Percentiles rank a stretch among this genome's conserved stretches.
These are phyloP conservation scores for Limnodromus scolopaceus DNA, from an alignment of 2,797 vertebrate genomes.

Conservation along the genomic window DNA sequence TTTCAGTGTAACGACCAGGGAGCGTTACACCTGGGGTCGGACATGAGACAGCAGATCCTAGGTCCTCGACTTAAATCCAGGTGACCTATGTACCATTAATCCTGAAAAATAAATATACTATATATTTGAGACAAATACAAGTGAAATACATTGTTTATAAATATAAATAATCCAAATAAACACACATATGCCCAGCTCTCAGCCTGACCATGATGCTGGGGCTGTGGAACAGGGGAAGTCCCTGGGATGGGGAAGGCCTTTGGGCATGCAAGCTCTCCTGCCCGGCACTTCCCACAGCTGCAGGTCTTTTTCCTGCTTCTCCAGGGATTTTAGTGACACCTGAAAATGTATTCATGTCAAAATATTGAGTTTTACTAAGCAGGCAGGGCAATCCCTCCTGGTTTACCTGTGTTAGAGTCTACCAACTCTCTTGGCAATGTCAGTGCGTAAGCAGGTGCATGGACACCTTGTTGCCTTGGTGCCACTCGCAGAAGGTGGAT, in stretches of 20 bases:
- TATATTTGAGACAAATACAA: not conserved
- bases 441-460: not conserved
- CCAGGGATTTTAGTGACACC: not conserved
- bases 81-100: not conserved
- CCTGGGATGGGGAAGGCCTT: accelerated
- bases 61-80: not conserved
- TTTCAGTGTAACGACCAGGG: not conserved
- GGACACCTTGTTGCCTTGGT: not conserved
- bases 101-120: not conserved
- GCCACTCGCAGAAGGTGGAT: accelerated
- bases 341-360: not conserved
- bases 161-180: not conserved
- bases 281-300: not conserved
- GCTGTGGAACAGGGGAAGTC: not conserved
- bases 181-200: too few relatives aligned
- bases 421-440: not conserved
- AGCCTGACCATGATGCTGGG: accelerated
- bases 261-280: too few relatives aligned
- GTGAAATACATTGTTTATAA: not conserved
- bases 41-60: not conserved
- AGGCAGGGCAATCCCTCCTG: not conserved
- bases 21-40: not conserved
- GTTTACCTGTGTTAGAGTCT: not conserved
- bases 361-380: not conserved
- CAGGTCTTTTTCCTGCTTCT: not conserved